phyloP scores from a whole-genome alignment of 1,140 invertebrate species.

The Drosophila yakuba region DNA sequence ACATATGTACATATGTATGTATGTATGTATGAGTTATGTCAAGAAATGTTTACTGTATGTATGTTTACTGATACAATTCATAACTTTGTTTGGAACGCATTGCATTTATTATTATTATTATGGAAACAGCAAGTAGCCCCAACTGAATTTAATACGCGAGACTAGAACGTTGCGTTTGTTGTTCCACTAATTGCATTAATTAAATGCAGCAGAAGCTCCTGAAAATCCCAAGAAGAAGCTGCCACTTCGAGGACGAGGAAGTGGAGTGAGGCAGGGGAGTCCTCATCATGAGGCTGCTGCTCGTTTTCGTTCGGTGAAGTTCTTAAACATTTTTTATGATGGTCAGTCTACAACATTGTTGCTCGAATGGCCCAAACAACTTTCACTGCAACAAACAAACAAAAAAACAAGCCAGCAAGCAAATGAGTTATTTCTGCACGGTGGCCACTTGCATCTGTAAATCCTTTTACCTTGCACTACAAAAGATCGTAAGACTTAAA shows the following conservation, averaged over 20 bases:
- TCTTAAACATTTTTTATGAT: slow-evolving; percentile 40
- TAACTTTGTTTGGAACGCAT: too few species aligned
- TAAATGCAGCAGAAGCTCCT: slow-evolving; percentile 32
- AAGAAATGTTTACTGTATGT: too few species aligned
- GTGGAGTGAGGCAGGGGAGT: neutral
- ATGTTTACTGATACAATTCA: too few species aligned
- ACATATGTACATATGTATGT: too few species aligned
- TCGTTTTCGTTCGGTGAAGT: slow-evolving; percentile 25
- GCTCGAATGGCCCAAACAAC: slow-evolving; percentile 36
- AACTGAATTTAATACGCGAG: slow-evolving; percentile 15
- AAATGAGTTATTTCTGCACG: slow-evolving; percentile 3
- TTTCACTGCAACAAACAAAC: slow-evolving; percentile 14
- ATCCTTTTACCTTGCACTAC: too few species aligned
- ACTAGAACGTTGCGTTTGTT: slow-evolving; percentile 17
- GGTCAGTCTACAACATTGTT: slow-evolving; percentile 32
- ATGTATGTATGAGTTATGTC: too few species aligned
- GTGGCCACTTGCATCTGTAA: neutral
- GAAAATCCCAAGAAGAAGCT: slow-evolving; percentile 9
- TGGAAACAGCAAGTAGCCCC: neutral
- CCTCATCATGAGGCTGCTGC: slow-evolving; percentile 2
- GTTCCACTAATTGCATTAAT: slow-evolving; percentile 48
- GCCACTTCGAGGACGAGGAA: neutral
- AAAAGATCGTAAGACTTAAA: too few species aligned
- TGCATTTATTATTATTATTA: neutral
- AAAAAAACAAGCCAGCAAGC: neutral